phyloP scores from a whole-genome alignment of 2,797 vertebrate species.

The Rhinogobio ventralis region DNA sequence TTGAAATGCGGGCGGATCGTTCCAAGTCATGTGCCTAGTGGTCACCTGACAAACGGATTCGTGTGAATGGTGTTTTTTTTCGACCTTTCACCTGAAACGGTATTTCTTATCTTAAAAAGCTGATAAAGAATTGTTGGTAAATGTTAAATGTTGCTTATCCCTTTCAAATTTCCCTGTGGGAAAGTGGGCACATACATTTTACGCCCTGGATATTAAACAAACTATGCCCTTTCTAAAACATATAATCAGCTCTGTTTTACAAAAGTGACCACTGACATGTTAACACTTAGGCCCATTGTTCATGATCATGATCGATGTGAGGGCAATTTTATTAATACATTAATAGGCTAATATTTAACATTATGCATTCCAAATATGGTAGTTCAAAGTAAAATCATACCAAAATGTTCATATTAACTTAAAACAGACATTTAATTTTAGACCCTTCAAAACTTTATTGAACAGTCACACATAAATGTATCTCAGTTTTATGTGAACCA shows the following conservation, averaged over 20 bases:
- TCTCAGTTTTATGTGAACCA: not conserved
- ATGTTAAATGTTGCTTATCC: not conserved
- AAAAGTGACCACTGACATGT: not conserved
- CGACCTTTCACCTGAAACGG: constrained; percentile 70
- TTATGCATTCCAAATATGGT: constrained; percentile 1
- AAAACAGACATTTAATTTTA: not conserved
- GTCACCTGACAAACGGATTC: constrained; percentile 84
- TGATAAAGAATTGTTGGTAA: not conserved
- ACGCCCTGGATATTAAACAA: not conserved
- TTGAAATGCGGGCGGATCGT: constrained; percentile 61
- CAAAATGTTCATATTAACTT: not conserved
- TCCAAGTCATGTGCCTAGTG: constrained; percentile 75
- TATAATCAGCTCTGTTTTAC: not conserved
- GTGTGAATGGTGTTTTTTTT: constrained; percentile 66
- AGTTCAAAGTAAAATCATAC: not conserved
- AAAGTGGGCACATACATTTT: not conserved
- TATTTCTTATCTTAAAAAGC: constrained; percentile 6
- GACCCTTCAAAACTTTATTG: too few relatives aligned
- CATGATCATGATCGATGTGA: too few relatives aligned
- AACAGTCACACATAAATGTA: not conserved
- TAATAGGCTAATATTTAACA: not conserved
- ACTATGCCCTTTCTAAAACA: not conserved
- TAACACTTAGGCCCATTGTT: too few relatives aligned
- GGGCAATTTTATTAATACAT: not conserved
- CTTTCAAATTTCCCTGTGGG: not conserved